These are phyloP conservation scores for Xenus cinereus DNA, from an alignment of 2,113 vertebrate species.

Conservation along the genomic window DNA sequence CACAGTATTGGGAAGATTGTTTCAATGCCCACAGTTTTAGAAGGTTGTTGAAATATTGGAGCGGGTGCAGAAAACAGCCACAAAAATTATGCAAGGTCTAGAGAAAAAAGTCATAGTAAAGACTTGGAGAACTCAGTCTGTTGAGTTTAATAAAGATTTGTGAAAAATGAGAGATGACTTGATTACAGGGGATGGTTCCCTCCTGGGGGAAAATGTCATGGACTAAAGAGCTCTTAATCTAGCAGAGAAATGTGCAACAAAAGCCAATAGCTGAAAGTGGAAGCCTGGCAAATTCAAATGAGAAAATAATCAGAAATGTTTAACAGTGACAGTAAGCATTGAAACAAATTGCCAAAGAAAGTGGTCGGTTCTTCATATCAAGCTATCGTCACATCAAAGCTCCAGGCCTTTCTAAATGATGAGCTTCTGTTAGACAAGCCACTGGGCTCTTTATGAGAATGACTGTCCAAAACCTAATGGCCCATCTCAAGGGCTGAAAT, in stretches of 20 bases:
- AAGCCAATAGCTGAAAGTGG: background rate
- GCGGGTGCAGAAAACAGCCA: background rate
- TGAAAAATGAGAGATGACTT: background rate
- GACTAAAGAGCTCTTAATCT: background rate
- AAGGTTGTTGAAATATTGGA: background rate
- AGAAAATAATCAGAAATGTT: background rate
- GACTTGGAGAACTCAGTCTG: background rate
- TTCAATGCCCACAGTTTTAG: background rate
- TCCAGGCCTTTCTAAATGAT: background rate
- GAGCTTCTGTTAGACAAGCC: background rate
- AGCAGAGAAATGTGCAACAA: background rate
- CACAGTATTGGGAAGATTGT: background rate
- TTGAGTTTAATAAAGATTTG: background rate
- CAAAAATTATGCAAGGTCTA: background rate
- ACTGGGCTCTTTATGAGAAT: background rate
- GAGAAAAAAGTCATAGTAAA: background rate
- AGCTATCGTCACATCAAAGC: background rate
- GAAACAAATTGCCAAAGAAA: background rate
- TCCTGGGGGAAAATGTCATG: background rate
- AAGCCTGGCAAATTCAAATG: constrained; percentile 10
- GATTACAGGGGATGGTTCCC: background rate
- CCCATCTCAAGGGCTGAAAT: background rate
- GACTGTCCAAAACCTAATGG: background rate
- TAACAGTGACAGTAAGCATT: background rate
- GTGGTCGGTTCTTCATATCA: background rate